Evolutionary conservation across 2,113 vertebrate genomes (phyloP).

Genomic region (Thalassarche chlororhynchos): DNA sequence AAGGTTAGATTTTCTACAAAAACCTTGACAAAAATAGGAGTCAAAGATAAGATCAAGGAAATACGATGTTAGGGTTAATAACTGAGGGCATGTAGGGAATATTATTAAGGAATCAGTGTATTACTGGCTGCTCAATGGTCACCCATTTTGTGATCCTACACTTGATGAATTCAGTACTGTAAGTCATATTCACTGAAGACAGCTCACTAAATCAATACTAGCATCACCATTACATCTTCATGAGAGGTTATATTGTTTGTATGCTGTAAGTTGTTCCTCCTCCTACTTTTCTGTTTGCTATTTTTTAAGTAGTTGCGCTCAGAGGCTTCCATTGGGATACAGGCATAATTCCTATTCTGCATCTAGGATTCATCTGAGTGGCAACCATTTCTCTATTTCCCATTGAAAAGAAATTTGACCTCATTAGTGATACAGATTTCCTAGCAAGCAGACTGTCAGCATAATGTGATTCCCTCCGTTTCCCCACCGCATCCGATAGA

Average conservation of each 20-base stretch:
- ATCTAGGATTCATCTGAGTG: neutral
- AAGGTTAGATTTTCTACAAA: neutral
- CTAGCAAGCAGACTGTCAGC: neutral
- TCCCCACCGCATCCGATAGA: neutral
- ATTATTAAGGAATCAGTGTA: neutral
- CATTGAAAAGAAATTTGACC: neutral
- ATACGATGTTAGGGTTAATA: neutral
- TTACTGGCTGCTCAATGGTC: neutral
- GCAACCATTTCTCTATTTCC: neutral
- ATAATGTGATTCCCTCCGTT: neutral
- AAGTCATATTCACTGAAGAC: neutral
- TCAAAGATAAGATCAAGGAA: neutral
- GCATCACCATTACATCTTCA: neutral
- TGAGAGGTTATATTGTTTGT: neutral
- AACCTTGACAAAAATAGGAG: neutral
- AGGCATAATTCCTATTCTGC: neutral
- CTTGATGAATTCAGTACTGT: neutral
- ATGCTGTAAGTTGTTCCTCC: neutral
- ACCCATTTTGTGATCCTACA: neutral
- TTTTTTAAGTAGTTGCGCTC: neutral
- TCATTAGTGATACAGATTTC: neutral
- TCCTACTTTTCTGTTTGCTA: neutral
- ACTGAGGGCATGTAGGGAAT: accelerated
- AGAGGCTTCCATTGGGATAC: neutral
- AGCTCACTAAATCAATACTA: neutral